Evolutionary conservation across 1,140 invertebrate species (phyloP), one percentile per base, ranked within the genome.

Genomic region (Nomia melanderi): DNA sequence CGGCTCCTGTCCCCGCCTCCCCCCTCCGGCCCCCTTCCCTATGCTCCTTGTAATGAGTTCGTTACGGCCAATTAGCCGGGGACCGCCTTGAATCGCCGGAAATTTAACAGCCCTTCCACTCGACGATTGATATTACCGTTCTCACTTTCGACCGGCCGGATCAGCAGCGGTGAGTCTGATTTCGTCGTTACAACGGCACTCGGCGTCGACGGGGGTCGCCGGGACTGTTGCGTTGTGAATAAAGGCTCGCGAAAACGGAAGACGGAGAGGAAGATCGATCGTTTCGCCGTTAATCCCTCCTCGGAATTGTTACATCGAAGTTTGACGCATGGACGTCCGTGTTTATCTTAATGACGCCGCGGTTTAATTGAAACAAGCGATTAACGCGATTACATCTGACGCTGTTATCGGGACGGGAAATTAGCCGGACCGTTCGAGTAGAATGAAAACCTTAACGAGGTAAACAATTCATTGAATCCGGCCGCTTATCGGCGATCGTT

Each of bases 41-140:
- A n/a, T n/a, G n/a, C 20, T 17, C 27, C 39, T n/a, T 62, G 57
- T 72, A 72, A 72, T 47, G 57, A 62, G 69, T 39, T 56, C 60
- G 44, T 72, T 72, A 62, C 7, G 57, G 39, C 57, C 27, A 9
- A 23, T 50, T 27, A 36, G 29, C 57, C 17, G 12, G 8, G 8
- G 20, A 11, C 56, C 20, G 5, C 9, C 56, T 31, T 39, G 29
- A 25, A 33, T n/a, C 29, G 4, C 20, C 47, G 47, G 47, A 50
- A 50, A 50, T 50, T 50, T 50, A n/a, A 50, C 47, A 20, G n/a
- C 6, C 20, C n/a, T n/a, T n/a, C 6, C 6, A 5, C 14, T 17
- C 47, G 20, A 50, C 20, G 20, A n/a, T 50, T n/a, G 47, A 50
- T n/a, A 50, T n/a, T n/a, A n/a, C 47, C 20, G 47, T n/a, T 50